Conservation (phyloP, 2,888 invertebrate species). For the Noctua janthina region DNA sequence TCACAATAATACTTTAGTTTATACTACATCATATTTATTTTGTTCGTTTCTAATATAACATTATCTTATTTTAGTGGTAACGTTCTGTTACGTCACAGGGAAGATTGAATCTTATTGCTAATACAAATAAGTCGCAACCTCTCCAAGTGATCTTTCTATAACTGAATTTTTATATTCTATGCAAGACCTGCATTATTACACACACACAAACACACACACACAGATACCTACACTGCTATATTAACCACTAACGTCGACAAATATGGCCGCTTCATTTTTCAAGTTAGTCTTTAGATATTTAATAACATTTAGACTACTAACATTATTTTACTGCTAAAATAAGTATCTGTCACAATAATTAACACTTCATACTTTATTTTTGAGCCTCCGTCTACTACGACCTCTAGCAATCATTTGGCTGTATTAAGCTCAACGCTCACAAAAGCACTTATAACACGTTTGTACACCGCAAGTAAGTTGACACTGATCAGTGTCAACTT, state of each 20-base stretch:
- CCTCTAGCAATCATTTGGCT: not conserved
- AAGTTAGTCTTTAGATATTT: conserved; percentile 28
- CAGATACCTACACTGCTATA: not conserved
- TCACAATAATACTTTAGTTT: not conserved
- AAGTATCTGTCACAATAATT: not conserved
- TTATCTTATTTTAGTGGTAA: not conserved
- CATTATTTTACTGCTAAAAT: not conserved
- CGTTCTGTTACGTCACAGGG: not conserved
- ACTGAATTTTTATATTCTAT: not conserved
- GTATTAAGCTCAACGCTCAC: not conserved
- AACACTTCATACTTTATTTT: not conserved
- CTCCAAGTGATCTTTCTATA: not conserved
- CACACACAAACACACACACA: not conserved
- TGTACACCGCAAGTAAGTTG: not conserved
- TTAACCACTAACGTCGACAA: not conserved
- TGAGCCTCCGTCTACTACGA: not conserved
- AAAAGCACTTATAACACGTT: not conserved
- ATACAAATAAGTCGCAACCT: conserved; percentile 6
- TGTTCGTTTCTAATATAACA: not conserved
- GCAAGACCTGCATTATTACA: not conserved
- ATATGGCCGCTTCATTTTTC: conserved; percentile 24
- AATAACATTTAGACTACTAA: not conserved
- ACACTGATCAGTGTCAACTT: not conserved
- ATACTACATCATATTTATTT: not conserved
- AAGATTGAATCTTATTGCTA: not conserved